phyloP scores from a whole-genome alignment of 2,888 invertebrate genomes.

The Palloptera scutellata region DNA sequence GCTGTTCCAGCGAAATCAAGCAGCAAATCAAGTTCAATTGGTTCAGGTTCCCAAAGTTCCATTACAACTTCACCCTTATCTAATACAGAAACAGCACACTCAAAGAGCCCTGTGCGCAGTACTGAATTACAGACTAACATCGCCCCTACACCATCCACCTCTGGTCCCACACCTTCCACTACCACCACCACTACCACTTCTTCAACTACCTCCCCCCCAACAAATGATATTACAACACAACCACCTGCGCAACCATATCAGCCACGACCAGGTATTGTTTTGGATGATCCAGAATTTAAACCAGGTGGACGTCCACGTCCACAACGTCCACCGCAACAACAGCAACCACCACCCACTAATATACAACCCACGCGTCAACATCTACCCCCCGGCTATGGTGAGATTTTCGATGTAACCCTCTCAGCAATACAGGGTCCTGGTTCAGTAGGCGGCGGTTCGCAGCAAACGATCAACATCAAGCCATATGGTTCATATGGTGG shows the following conservation, averaged over 20 bases:
- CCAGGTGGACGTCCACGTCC: slow-evolving; percentile 66
- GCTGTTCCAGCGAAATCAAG: slow-evolving; percentile 20
- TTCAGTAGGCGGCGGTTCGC: slow-evolving; percentile 64
- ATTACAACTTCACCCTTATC: slow-evolving; percentile 39
- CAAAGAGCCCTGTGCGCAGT: slow-evolving; percentile 32
- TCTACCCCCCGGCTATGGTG: slow-evolving; percentile 71
- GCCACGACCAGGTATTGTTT: slow-evolving; percentile 84
- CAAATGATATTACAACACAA: slow-evolving; percentile 34
- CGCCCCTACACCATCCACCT: slow-evolving; percentile 40
- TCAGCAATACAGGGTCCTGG: slow-evolving; percentile 87
- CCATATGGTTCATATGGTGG: slow-evolving; percentile 57
- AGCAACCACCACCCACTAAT: slow-evolving; percentile 46
- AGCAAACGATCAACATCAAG: slow-evolving; percentile 64
- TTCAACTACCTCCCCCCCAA: slow-evolving; percentile 38
- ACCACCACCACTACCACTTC: slow-evolving; percentile 44
- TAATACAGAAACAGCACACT: slow-evolving; percentile 4
- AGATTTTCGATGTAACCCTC: slow-evolving; percentile 88
- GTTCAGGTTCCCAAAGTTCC: slow-evolving; percentile 32
- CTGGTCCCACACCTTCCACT: slow-evolving; percentile 42
- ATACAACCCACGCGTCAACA: slow-evolving; percentile 64
- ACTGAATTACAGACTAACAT: slow-evolving; percentile 43
- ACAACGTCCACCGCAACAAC: slow-evolving; percentile 49
- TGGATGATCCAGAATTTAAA: slow-evolving; percentile 84
- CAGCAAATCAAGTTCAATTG: slow-evolving; percentile 24
- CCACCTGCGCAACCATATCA: slow-evolving; percentile 67